Percentiles rank a stretch among this genome's conserved stretches.
phyloP scores from a whole-genome alignment of 1,140 invertebrate genomes.

The Drosophila setifemur region DNA sequence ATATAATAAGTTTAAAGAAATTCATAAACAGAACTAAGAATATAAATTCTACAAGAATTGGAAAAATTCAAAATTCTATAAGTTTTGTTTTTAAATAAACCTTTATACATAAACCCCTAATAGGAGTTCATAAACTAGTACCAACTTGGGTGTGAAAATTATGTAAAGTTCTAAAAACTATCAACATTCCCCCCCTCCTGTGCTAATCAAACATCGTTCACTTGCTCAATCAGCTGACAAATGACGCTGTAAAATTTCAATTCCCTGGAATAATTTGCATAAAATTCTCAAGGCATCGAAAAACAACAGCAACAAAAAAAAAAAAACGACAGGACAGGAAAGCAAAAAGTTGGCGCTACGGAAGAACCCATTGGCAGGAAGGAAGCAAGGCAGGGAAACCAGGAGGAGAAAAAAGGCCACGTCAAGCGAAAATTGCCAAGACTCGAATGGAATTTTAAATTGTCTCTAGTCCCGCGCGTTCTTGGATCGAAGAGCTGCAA shows the following conservation, averaged over 20 bases:
- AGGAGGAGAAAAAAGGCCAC: slow-evolving; percentile 17
- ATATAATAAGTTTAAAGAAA: too few relatives aligned
- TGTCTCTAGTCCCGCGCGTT: slow-evolving; percentile 4
- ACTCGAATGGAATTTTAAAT: slow-evolving; percentile 74
- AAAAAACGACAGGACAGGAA: background rate
- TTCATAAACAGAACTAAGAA: background rate
- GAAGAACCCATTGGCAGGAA: slow-evolving; percentile 46
- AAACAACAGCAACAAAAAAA: background rate
- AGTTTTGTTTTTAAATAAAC: too few relatives aligned
- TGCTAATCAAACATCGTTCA: background rate
- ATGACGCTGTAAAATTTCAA: slow-evolving; percentile 41
- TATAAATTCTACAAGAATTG: background rate
- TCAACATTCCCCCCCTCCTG: background rate
- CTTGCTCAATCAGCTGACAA: slow-evolving; percentile 19
- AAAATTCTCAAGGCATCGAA: slow-evolving; percentile 23
- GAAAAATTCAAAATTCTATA: too few relatives aligned
- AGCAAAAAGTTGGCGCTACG: slow-evolving; percentile 48
- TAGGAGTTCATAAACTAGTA: too few relatives aligned
- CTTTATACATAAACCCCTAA: too few relatives aligned
- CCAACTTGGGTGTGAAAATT: background rate
- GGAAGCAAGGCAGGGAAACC: slow-evolving; percentile 26
- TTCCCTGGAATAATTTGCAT: slow-evolving; percentile 57
- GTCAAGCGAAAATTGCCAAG: slow-evolving; percentile 58
- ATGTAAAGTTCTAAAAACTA: background rate
- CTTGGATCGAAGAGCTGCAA: slow-evolving; percentile 5